Evolutionary conservation across 2,113 vertebrate genomes (phyloP), one percentile per base, ranked within the genome.

Genomic region (Cygnus atratus): DNA sequence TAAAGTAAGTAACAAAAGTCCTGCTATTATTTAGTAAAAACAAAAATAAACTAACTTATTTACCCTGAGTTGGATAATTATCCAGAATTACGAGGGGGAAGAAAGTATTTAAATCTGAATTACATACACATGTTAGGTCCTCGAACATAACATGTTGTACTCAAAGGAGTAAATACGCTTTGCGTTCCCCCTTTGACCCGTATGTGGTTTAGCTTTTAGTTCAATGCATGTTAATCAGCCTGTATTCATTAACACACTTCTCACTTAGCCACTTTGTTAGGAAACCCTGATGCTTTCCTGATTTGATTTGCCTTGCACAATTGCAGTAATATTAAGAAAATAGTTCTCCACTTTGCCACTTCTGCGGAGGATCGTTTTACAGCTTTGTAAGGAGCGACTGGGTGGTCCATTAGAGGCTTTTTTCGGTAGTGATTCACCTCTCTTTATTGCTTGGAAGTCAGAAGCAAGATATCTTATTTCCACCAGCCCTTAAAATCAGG

Each of bases 361-460:
- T 33, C 41, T 78, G 93, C 82, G 18, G 73, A 25, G 46, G 92
- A 74, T 92, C 52, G 2, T 37, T 77, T 92, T 70, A 68, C 93
- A 84, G 95, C 89, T 71, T 71, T 9, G 66, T 15, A 79, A 2
- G 22, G 74, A 95, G 72, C 7, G 3, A n/a, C 95, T 97, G 96
- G 96, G 97, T 97, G 97, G 97, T 97, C 93, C 80, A 28, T 0
- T 16, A 72, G 85, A 90, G 59, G 28, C 46, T 43, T 26, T 66
- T 87, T 63, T 54, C 25, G 63, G 96, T 37, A 88, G 83, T 88
- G 95, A 97, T 95, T 94, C 96, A 86, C 95, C 86, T 95, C 93
- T 26, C 66, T 70, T 95, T 96, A 92, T 54, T 93, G 84, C 96
- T 82, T 95, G 90, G 84, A 95, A 96, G 92, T 62, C 93, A 95